Evolutionary conservation across 2,113 vertebrate genomes (phyloP).

Genomic region (Ivindomyrus marchei): DNA sequence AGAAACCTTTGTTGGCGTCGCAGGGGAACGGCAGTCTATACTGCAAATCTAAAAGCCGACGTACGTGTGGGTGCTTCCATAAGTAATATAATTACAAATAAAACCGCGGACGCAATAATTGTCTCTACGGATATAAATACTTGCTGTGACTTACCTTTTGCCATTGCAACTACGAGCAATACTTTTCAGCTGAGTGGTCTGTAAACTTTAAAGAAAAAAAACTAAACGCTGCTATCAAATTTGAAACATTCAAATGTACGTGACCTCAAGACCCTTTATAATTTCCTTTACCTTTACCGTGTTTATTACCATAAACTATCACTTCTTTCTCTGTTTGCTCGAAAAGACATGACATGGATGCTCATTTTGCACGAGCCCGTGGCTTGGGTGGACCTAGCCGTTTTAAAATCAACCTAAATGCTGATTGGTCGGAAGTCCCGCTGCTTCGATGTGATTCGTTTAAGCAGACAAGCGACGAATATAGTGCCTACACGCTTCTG

Average conservation of each 20-base stretch:
- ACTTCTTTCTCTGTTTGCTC: neutral
- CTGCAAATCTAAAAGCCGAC: neutral
- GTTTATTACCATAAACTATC: neutral
- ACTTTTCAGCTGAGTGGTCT: conserved; percentile 6
- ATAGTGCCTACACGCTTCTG: neutral
- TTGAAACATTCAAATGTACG: neutral
- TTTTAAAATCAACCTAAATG: neutral
- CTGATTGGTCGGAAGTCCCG: conserved; percentile 9
- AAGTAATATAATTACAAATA: neutral
- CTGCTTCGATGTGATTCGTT: neutral
- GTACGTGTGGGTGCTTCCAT: neutral
- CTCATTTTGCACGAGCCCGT: neutral
- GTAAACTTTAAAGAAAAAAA: too few relatives aligned
- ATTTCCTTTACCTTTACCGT: neutral
- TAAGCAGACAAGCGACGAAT: neutral
- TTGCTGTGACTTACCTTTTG: conserved; percentile 52
- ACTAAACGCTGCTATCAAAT: neutral
- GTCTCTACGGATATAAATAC: neutral
- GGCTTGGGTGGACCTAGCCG: neutral
- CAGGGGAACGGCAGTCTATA: neutral
- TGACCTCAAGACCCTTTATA: neutral
- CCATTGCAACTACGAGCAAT: conserved; percentile 44
- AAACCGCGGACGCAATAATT: neutral
- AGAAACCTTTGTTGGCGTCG: neutral
- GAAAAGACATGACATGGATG: neutral